Evolutionary conservation across 2,797 vertebrate species (phyloP).

Genomic region (Acrocephalus scirpaceus): DNA sequence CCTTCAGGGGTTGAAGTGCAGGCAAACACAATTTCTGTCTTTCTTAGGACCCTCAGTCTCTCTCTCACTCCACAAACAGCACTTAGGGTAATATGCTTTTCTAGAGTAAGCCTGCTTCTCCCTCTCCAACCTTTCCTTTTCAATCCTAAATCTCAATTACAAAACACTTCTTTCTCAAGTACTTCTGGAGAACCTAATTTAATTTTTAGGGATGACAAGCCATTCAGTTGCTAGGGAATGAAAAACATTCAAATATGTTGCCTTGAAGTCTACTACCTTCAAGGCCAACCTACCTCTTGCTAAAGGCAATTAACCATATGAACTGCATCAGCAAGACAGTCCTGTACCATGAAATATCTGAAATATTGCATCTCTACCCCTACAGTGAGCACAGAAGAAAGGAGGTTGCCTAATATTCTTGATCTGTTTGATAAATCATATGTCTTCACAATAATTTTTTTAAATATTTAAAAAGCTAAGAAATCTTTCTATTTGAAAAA

Average conservation of each 20-base stretch:
- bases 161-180: not conserved
- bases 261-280: not conserved
- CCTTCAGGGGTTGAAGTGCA: not conserved
- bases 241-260: not conserved
- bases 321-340: not conserved
- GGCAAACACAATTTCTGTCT: not conserved
- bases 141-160: not conserved
- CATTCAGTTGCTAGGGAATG: not conserved
- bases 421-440: not conserved
- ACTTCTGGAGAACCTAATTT: not conserved
- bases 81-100: not conserved
- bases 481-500: not conserved
- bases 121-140: not conserved
- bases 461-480: not conserved
- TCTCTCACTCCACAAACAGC: not conserved
- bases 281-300: not conserved
- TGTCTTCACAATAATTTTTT: not conserved
- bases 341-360: not conserved
- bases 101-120: not conserved
- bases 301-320: not conserved
- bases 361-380: not conserved
- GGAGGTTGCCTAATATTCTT: not conserved
- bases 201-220: not conserved
- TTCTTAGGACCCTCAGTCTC: not conserved
- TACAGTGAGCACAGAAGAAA: not conserved